Evolutionary conservation across 2,113 vertebrate species (phyloP).

Genomic region (Plecotus auritus): DNA sequence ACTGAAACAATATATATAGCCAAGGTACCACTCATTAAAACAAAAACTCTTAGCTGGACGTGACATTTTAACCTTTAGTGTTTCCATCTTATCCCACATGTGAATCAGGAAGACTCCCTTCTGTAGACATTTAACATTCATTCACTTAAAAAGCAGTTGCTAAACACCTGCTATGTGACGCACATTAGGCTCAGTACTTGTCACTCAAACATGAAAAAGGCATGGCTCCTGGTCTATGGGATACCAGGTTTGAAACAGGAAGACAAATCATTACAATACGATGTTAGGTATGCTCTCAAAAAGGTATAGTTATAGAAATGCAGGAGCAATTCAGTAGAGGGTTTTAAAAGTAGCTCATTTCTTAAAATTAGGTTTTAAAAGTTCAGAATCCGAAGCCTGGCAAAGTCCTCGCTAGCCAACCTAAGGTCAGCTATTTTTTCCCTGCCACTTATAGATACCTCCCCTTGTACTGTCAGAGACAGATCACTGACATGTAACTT

Average conservation of each 20-base stretch:
- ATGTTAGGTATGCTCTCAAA: neutral
- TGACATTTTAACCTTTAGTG: neutral
- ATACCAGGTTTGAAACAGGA: neutral
- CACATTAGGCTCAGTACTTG: neutral
- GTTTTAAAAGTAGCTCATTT: neutral
- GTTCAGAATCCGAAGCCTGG: neutral
- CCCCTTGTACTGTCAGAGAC: slow-evolving; percentile 32
- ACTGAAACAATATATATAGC: neutral
- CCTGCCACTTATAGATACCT: slow-evolving; percentile 60
- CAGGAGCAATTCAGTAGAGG: neutral
- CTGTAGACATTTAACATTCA: neutral
- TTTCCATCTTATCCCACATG: neutral
- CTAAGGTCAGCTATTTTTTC: slow-evolving; percentile 68
- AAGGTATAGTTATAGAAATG: neutral
- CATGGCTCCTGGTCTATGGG: neutral
- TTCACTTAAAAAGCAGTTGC: neutral
- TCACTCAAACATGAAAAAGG: neutral
- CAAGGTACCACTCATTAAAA: neutral
- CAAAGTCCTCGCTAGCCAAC: neutral
- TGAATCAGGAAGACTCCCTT: neutral
- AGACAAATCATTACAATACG: neutral
- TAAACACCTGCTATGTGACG: neutral
- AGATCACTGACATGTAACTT: slow-evolving; percentile 10
- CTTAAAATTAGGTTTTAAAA: neutral
- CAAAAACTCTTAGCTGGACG: neutral